Evolutionary conservation across 92 coral and sea anemone genomes (phyloP).

Genomic region (Actinostola sp.): DNA sequence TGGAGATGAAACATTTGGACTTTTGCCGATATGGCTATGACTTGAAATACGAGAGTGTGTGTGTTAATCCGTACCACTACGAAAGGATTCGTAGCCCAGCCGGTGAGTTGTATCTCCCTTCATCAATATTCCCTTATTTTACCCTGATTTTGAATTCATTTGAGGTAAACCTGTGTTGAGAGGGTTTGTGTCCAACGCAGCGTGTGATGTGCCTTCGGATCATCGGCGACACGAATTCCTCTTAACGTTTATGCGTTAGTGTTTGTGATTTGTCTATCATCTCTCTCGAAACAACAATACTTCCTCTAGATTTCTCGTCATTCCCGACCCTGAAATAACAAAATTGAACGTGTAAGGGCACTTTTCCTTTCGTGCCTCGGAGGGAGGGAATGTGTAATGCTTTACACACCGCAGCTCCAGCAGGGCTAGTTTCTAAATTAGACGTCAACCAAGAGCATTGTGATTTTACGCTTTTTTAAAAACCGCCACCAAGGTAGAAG

Average conservation of each 20-base stretch:
- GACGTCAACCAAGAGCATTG: constrained; percentile 37
- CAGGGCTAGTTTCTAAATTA: constrained; percentile 56
- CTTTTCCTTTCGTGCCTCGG: constrained; percentile 37
- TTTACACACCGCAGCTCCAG: constrained; percentile 37
- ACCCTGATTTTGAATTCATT: constrained; percentile 40
- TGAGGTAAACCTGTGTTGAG: constrained; percentile 40
- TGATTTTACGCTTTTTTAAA: constrained; percentile 14
- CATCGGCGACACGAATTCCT: constrained; percentile 28
- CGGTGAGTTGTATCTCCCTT: constrained; percentile 64
- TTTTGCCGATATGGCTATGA: constrained; percentile 99
- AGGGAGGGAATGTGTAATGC: constrained; percentile 8
- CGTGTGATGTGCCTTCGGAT: constrained; percentile 25
- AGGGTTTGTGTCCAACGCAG: constrained; percentile 36
- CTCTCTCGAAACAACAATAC: constrained; percentile 19
- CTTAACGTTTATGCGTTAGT: background rate
- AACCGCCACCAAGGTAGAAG: constrained; percentile 28
- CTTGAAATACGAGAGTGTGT: constrained; percentile 97
- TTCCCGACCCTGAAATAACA: background rate
- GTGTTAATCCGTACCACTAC: constrained; percentile 99
- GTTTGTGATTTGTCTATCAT: constrained; percentile 15
- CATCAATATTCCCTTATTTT: constrained; percentile 21
- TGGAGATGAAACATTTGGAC: constrained; percentile 99
- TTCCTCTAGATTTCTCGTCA: background rate
- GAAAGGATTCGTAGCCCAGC: constrained; percentile 96
- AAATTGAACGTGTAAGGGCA: background rate